Base-by-base conservation (phyloP, 2,113 vertebrate genomes). In the Carollia perspicillata region DNA sequence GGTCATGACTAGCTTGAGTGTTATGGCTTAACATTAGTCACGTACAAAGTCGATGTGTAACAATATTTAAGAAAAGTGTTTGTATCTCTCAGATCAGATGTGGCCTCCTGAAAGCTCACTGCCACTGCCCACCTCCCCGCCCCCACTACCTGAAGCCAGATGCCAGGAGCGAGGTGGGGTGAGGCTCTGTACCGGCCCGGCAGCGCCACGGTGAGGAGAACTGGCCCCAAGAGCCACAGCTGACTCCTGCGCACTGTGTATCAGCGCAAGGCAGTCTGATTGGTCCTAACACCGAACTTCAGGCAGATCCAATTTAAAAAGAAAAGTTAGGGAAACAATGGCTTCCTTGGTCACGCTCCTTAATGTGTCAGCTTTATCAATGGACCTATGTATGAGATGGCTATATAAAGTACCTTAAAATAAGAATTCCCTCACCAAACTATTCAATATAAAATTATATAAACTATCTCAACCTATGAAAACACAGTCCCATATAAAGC, bases 381-480 rank as follows among this genome's bases (percentile, higher is more conserved):
- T 79, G 2, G 68, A 40, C 37, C 17, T 60, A 17, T 49, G 55
- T 35, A 44, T 47, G 9, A 92, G 85, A 75, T 90, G 75, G 81
- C 60, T 69, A 94, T 63, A 65, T 8, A 89, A 93, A 94, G 30
- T 11, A 84, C n/a, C 84, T 85, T 95, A 87, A 90, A 75, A 53
- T 75, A 85, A 94, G 84, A 90, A 37, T 49, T 77, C 90, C 77
- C 1, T 94, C 90, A 71, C 77, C 78, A 90, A 95, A 81, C 44
- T 72, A 84, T 13, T 74, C 94, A 90, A 68, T 10, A 42, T 28
- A 79, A 33, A 84, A 90, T 78, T 92, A 69, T 6, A 35, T 33
- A 58, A 93, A 89, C 51, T 72, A 89, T 8, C 6, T 69, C 75
- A 79, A 66, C 14, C 83, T 78, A 85, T 28, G 2, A 96, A 91